A percentile compares a stretch with the other conserved stretches of the same genome.
Evolutionary conservation across 2,797 vertebrate species (phyloP).

Genomic region (Tapera naevia): DNA sequence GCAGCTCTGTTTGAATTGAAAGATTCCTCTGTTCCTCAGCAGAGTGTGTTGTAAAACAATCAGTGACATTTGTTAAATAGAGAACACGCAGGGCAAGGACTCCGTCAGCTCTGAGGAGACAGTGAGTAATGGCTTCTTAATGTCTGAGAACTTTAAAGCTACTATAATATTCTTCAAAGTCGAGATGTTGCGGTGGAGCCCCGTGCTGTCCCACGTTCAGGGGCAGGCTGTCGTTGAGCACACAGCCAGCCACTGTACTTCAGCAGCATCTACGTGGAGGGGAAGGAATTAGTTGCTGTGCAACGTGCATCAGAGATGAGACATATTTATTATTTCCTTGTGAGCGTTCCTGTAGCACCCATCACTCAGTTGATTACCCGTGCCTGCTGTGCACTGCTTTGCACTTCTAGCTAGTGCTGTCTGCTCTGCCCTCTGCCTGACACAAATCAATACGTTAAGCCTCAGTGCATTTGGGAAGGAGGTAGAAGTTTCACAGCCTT

Average conservation of each 20-base stretch:
- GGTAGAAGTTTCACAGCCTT: not conserved
- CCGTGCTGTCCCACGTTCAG: not conserved
- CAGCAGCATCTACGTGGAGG: not conserved
- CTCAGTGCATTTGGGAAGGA: not conserved
- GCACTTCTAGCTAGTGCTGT: not conserved
- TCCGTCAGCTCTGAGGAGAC: constrained; percentile 50
- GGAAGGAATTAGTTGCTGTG: not conserved
- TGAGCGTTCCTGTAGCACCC: rapidly evolving
- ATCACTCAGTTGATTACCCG: not conserved
- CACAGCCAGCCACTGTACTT: not conserved
- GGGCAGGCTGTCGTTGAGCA: rapidly evolving
- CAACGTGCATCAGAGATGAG: not conserved
- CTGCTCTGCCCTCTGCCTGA: not conserved
- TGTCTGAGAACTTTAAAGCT: constrained; percentile 49
- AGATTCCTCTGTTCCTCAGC: constrained; percentile 9
- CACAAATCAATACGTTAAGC: not conserved
- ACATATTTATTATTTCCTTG: constrained; percentile 42
- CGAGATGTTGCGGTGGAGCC: not conserved
- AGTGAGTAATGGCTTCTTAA: constrained; percentile 62
- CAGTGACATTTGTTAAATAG: constrained; percentile 67
- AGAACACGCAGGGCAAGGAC: constrained; percentile 60
- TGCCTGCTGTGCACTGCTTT: rapidly evolving
- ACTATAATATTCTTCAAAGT: constrained; percentile 57
- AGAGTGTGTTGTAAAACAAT: constrained; percentile 48
- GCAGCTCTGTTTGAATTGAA: not conserved